A percentile compares a stretch with the other conserved stretches of the same genome.
Evolutionary conservation across 2,888 invertebrate genomes (phyloP).

Genomic region (Oxycera nigricornis): DNA sequence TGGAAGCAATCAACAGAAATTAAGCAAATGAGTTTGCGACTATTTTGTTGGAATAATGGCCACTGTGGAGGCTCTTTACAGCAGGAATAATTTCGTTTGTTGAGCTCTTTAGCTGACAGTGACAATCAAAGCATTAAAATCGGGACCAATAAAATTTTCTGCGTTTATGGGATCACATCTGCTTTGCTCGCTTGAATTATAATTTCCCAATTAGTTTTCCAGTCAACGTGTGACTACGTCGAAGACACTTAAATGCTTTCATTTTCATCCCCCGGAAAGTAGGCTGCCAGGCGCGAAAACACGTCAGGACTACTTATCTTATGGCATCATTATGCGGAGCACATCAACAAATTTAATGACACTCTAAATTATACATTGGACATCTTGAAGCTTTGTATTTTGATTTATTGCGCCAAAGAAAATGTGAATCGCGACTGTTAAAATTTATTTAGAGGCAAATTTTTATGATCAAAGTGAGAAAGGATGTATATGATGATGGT

Average conservation of each 20-base stretch:
- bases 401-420: slow-evolving; percentile 10
- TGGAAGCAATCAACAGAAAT: background rate
- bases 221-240: background rate
- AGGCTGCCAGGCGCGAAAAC: too few species aligned
- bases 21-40: background rate
- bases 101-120: background rate
- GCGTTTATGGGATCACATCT: background rate
- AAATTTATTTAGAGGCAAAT: background rate
- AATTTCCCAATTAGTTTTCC: background rate
- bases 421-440: too few species aligned
- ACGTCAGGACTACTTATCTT: background rate
- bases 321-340: background rate
- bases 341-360: background rate
- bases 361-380: background rate
- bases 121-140: background rate
- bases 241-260: background rate
- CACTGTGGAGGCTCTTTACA: background rate
- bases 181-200: background rate
- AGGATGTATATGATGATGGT: too few species aligned
- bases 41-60: background rate
- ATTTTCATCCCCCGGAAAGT: background rate
- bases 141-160: background rate
- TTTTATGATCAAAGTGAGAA: background rate
- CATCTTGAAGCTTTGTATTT: background rate
- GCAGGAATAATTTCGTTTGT: background rate